Conservation (phyloP, 2,888 invertebrate genomes). For the Cryptophagus acutangulus region DNA sequence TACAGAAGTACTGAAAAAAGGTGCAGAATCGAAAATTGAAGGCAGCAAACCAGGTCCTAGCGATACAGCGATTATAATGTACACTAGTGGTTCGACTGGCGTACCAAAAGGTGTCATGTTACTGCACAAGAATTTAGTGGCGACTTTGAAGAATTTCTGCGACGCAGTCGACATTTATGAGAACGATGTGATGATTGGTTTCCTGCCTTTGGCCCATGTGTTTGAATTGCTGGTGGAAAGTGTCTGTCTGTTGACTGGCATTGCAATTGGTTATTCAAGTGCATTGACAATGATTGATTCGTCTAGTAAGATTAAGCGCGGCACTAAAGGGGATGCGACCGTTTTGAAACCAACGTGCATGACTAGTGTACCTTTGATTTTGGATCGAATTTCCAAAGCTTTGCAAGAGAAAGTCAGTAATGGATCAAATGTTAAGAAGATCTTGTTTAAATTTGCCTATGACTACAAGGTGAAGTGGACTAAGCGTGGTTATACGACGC, state of each 20-base stretch:
- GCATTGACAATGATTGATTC: slow-evolving; percentile 89
- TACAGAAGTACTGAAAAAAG: slow-evolving; percentile 60
- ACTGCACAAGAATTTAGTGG: slow-evolving; percentile 75
- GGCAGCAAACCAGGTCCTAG: slow-evolving; percentile 56
- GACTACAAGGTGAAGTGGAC: slow-evolving; percentile 87
- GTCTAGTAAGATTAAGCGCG: slow-evolving; percentile 93
- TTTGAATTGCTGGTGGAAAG: slow-evolving; percentile 92
- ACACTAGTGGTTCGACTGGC: slow-evolving; percentile 97
- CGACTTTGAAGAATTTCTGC: slow-evolving; percentile 75
- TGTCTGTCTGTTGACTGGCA: slow-evolving; percentile 77
- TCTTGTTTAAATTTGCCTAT: slow-evolving; percentile 91
- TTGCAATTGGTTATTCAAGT: slow-evolving; percentile 94
- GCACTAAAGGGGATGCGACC: slow-evolving; percentile 90
- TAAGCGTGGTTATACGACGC: slow-evolving; percentile 76
- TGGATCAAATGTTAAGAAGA: slow-evolving; percentile 71
- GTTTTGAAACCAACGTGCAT: slow-evolving; percentile 89
- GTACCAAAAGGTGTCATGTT: slow-evolving; percentile 86
- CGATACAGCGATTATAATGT: slow-evolving; percentile 97
- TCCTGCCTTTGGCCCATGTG: slow-evolving; percentile 94
- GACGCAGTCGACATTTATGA: slow-evolving; percentile 68
- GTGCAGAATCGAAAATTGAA: slow-evolving; percentile 48
- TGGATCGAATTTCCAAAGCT: slow-evolving; percentile 96
- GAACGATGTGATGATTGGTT: slow-evolving; percentile 86
- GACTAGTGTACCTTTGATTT: slow-evolving; percentile 93
- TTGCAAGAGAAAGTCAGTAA: slow-evolving; percentile 90